Base-by-base conservation (phyloP, 1,140 invertebrate genomes). In the Drosophila athabasca region DNA sequence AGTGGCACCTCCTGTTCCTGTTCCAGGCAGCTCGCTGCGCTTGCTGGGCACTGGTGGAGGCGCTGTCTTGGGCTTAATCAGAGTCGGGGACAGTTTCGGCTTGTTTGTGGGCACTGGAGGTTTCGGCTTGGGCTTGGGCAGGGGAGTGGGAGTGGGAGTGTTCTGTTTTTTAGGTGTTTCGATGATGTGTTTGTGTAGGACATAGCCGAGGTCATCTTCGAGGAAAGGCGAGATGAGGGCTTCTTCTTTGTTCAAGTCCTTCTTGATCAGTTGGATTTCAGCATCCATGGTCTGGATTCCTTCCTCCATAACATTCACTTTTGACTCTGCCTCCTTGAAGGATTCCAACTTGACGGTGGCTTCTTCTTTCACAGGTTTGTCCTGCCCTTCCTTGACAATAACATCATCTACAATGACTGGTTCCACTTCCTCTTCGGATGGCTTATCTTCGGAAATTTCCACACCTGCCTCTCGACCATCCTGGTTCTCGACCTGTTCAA, bases 111-210 rank as follows among this genome's bases (percentile, higher is more conserved):
- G 85, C 57, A 89, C 51, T 1, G 80, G 80, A 0, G 80, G 76
- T 15, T 77, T 88, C 3, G 70, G 48, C 49, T 68, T 78, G 0
- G 69, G 64, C 1, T 62, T 58, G 0, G 59, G 50, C 17, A 67
- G 48, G 0, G 73, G 64, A 1, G 59, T 22, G 1, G 59, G 54
- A 17, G 51, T 4, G 43, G 43, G 13, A 15, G 19, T 57, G 0
- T 41, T 15, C 49, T 73, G 67, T 6, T 59, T 29, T 31, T 69
- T 69, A 2, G 54, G 19, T 8, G 45, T 15, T 31, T 52, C 67
- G 3, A 91, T 91, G 2, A 91, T 91, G 51, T 91, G 79, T 7
- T 91, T 91, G 51, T 91, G 90, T 6, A 91, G 54, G 29, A 91
- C 76, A 62, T 90, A 90, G 24, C 85, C 71, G n/a, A 90, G 53